Conservation (phyloP, 2,797 vertebrate genomes). For the Graptemys geographica region DNA sequence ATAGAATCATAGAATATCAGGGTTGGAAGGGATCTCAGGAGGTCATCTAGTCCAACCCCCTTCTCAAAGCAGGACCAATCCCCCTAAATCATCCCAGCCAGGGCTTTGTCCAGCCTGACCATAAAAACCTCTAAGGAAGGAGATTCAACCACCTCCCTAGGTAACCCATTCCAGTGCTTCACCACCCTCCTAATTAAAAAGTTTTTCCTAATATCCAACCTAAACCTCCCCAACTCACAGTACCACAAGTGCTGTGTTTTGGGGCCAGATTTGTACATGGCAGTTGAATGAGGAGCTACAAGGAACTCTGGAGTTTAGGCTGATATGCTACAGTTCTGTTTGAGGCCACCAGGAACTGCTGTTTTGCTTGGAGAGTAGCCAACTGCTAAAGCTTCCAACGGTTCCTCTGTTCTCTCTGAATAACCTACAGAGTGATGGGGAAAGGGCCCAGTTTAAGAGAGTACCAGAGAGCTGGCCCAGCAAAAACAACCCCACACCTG, state of each 20-base stretch:
- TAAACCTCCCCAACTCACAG: not conserved
- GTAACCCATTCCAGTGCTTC: no score
- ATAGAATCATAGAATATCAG: no score
- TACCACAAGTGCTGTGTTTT: constrained; percentile 26
- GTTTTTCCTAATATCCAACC: no score
- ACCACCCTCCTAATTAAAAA: no score
- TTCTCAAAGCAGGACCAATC: no score
- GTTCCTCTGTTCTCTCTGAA: not conserved
- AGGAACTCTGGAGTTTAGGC: not conserved
- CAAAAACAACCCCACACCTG: not conserved
- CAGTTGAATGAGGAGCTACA: constrained; percentile 34
- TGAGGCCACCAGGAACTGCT: not conserved
- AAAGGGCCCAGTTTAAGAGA: not conserved
- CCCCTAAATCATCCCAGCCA: no score
- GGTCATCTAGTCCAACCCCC: no score
- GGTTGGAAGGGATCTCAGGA: no score
- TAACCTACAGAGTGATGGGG: not conserved
- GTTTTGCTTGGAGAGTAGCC: not conserved
- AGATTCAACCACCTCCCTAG: no score
- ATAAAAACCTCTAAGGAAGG: no score
- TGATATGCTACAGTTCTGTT: not conserved
- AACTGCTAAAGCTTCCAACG: not conserved
- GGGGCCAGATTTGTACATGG: not conserved
- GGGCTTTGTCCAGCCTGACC: no score
- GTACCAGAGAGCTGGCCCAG: not conserved